These are phyloP conservation scores for Microplitis deprimator DNA, from an alignment of 2,888 invertebrate genomes.

Conservation along the genomic window DNA sequence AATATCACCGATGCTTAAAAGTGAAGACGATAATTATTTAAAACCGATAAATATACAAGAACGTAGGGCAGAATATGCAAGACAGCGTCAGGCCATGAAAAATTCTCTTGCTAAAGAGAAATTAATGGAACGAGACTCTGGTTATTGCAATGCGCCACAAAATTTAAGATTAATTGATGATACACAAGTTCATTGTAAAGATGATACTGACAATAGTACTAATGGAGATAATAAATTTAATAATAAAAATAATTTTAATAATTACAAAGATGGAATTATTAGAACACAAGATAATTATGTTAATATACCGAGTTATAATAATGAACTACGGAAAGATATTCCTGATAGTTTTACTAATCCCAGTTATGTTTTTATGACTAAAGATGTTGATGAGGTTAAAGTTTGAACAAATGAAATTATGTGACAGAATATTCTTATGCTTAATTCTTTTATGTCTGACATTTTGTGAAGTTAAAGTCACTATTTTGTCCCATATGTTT, in stretches of 20 bases:
- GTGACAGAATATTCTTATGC: neutral
- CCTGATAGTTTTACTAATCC: constrained; percentile 69
- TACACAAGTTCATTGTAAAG: constrained; percentile 29
- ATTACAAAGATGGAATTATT: constrained; percentile 61
- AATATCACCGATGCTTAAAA: constrained; percentile 63
- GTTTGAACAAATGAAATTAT: neutral
- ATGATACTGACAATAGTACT: constrained; percentile 17
- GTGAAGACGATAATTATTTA: constrained; percentile 65
- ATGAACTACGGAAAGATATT: constrained; percentile 60
- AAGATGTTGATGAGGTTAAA: constrained; percentile 33
- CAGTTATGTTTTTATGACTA: constrained; percentile 66
- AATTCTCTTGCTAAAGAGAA: constrained; percentile 34
- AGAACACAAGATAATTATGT: constrained; percentile 73
- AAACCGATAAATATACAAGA: constrained; percentile 67
- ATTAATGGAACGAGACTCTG: constrained; percentile 52
- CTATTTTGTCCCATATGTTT: too few relatives aligned
- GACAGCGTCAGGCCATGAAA: constrained; percentile 57
- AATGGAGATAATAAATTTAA: constrained; percentile 26
- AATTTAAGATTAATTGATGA: constrained; percentile 56
- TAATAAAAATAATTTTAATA: constrained; percentile 46
- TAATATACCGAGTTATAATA: constrained; percentile 74
- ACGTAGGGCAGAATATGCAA: constrained; percentile 64
- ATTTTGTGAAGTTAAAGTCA: too few relatives aligned
- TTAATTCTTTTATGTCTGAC: neutral
- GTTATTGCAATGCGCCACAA: constrained; percentile 63